Evolutionary conservation across 2,113 vertebrate species (phyloP).

Genomic region (Danionella cerebrum): DNA sequence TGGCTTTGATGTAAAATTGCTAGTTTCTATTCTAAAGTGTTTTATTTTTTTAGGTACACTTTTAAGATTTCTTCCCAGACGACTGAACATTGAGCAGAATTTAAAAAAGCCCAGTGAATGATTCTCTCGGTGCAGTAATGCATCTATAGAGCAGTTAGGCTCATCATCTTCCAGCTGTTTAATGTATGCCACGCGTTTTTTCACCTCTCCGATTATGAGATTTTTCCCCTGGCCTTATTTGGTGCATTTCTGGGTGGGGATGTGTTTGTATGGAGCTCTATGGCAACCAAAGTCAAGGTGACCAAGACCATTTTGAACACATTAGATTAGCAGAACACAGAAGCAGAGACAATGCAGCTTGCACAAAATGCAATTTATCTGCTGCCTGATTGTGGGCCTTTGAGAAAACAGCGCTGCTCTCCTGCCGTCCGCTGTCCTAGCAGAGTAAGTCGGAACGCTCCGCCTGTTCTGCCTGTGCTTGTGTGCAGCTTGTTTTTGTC

Average conservation of each 20-base stretch:
- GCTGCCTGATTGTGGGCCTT: slow-evolving; percentile 62
- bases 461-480: slow-evolving; percentile 25
- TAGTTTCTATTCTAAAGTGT: too few species aligned
- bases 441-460: slow-evolving; percentile 60
- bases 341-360: slow-evolving; percentile 68
- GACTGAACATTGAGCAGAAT: too few species aligned
- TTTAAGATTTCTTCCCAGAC: too few species aligned
- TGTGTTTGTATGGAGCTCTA: slow-evolving; percentile 72
- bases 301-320: slow-evolving; percentile 73
- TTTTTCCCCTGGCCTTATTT: slow-evolving; percentile 69
- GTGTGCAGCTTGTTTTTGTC: slow-evolving; percentile 3
- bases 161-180: slow-evolving; percentile 10
- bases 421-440: slow-evolving; percentile 58
- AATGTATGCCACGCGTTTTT: slow-evolving; percentile 48
- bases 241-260: slow-evolving; percentile 74
- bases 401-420: slow-evolving; percentile 51
- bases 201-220: slow-evolving; percentile 62
- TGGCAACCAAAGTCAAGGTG: slow-evolving; percentile 79
- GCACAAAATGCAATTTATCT: slow-evolving; percentile 65
- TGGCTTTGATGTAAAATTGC: too few species aligned
- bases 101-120: slow-evolving; percentile 28
- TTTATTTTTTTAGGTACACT: too few species aligned
- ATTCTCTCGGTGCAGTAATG: slow-evolving; percentile 50
- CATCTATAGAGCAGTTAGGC: slow-evolving; percentile 69
- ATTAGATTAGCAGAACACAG: slow-evolving; percentile 69